Evolutionary conservation across 2,797 vertebrate genomes (phyloP).

Genomic region (Semotilus atromaculatus): DNA sequence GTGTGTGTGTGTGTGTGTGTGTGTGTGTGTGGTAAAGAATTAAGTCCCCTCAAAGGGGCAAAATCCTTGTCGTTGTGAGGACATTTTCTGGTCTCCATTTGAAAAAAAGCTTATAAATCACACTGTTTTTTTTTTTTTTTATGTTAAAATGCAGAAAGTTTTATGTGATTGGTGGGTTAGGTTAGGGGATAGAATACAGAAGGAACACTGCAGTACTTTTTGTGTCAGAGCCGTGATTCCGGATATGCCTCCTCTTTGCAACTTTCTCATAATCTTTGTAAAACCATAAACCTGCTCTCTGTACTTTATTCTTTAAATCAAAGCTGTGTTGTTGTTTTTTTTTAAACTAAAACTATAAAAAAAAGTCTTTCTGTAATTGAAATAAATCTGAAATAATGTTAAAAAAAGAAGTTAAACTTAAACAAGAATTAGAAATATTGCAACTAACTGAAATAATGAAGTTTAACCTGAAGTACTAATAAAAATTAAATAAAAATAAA

Average conservation of each 20-base stretch:
- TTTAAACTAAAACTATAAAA: too few species aligned
- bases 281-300: neutral
- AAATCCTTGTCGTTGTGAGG: neutral
- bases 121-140: accelerated
- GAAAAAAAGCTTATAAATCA: neutral
- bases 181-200: neutral
- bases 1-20: slow-evolving; percentile 31
- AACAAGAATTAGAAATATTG: neutral
- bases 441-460: neutral
- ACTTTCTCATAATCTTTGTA: neutral
- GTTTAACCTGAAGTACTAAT: neutral
- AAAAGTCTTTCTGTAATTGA: too few species aligned
- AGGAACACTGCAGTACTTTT: neutral
- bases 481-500: neutral
- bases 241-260: neutral
- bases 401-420: neutral
- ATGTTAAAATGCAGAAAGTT: neutral
- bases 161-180: neutral
- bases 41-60: neutral
- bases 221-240: neutral
- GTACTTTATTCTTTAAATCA: neutral
- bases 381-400: neutral
- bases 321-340: neutral
- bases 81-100: neutral
- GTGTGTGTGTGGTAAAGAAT: neutral